These are phyloP conservation scores for Drosophila leonis DNA, from an alignment of 2,888 invertebrate genomes.

Conservation along the genomic window DNA sequence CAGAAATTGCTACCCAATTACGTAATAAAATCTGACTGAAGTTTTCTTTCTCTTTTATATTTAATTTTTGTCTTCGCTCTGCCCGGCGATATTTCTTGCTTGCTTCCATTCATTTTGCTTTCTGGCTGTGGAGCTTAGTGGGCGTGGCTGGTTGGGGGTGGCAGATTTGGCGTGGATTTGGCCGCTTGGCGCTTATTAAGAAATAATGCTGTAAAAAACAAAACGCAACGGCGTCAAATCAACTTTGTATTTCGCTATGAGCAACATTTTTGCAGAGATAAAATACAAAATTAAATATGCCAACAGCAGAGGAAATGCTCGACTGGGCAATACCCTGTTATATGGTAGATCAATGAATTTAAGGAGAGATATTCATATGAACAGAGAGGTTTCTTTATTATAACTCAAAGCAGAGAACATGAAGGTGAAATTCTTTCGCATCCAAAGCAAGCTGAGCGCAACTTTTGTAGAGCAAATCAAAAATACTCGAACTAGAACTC, in stretches of 20 bases:
- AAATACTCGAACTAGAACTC: too few relatives aligned
- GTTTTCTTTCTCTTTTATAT: slow-evolving; percentile 71
- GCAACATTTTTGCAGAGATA: slow-evolving; percentile 49
- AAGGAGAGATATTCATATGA: background rate
- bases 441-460: too few relatives aligned
- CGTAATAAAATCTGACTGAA: slow-evolving; percentile 80
- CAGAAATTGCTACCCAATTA: slow-evolving; percentile 80
- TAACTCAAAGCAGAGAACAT: too few relatives aligned
- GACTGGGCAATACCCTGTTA: slow-evolving; percentile 25
- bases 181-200: slow-evolving; percentile 58
- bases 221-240: slow-evolving; percentile 74
- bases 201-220: slow-evolving; percentile 75
- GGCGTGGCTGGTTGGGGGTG: background rate
- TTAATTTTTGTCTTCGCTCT: slow-evolving; percentile 73
- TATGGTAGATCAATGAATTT: too few relatives aligned
- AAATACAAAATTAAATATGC: slow-evolving; percentile 18
- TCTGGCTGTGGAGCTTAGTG: background rate
- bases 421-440: too few relatives aligned
- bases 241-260: slow-evolving; percentile 64
- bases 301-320: background rate
- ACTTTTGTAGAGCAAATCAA: too few relatives aligned
- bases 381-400: too few relatives aligned
- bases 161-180: background rate
- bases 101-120: slow-evolving; percentile 10
- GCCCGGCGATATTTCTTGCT: slow-evolving; percentile 11